Base-by-base conservation (phyloP, 2,113 vertebrate genomes). In the Eublepharis macularius region DNA sequence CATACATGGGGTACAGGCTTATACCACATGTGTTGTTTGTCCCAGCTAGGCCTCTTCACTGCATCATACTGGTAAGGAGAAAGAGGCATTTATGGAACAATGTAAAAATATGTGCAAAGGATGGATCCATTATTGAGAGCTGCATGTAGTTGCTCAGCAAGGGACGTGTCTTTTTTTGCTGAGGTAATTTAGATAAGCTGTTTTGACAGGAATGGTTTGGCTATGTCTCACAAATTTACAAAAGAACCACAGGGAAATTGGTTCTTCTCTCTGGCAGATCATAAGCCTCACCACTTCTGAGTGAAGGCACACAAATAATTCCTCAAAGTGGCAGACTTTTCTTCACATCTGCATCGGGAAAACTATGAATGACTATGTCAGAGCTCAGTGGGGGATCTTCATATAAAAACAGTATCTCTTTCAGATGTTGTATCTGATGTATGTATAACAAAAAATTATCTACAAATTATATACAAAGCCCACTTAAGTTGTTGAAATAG, bases 291-390 rank as follows among this genome's bases (percentile, higher is more conserved):
- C 26, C 77, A 29, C 60, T 72, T 87, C 49, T 54, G 68, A 63
- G 29, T 2, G 63, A 76, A 82, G 54, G 39, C 47, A 81, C 43
- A 49, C n/a, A 47, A 6, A 54, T 19, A 51, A 66, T 4, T 43
- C 39, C 41, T 57, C 39, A n/a, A 3, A 51, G 74, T 68, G 45
- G 76, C 29, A 36, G 75, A 86, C 39, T 77, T 84, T 45, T 76
- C 32, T 65, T n/a, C 82, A 65, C n/a, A 49, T 45, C 41, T 85
- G 76, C 81, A 87, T 66, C 75, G 70, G 84, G 80, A 69, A 74
- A 68, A 11, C 24, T 43, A 32, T 0, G 0, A 69, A 39, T 24
- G 34, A 29, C 29, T 26, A 57, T 57, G 24, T 60, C 51, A 60
- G 47, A 17, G 26, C 43, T 66, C 2, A 51, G 9, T 63, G 34